Percentiles rank a stretch among this genome's conserved stretches.
Conservation (phyloP, 2,113 vertebrate genomes). For the Ardeotis arabs region DNA sequence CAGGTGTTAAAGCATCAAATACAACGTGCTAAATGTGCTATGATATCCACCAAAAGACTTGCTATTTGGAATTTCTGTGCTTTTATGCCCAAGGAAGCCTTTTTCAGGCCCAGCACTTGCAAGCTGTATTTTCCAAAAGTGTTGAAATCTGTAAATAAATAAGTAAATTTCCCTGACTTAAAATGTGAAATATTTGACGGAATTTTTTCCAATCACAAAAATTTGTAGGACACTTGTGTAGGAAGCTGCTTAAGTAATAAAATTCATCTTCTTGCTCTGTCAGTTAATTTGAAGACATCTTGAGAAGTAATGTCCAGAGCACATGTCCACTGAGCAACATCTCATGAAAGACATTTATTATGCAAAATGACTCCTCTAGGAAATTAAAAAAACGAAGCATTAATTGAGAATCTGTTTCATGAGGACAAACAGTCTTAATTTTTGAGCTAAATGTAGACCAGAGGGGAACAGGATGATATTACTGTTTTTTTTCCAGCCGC, state of each 20-base stretch:
- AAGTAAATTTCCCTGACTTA: background rate
- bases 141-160: slow-evolving; percentile 60
- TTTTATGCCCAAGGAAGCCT: slow-evolving; percentile 70
- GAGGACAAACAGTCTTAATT: background rate
- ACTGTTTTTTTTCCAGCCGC: background rate
- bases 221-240: background rate
- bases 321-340: background rate
- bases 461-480: background rate
- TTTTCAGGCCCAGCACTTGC: slow-evolving; percentile 72
- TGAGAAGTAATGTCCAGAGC: background rate
- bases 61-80: slow-evolving; percentile 77
- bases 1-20: slow-evolving; percentile 68
- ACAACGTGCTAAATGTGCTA: slow-evolving; percentile 55
- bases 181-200: background rate
- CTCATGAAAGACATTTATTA: background rate
- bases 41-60: slow-evolving; percentile 52
- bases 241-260: background rate
- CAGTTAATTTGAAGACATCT: background rate
- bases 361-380: background rate
- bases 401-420: background rate
- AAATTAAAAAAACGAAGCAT: background rate
- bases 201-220: background rate
- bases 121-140: slow-evolving; percentile 79
- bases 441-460: background rate
- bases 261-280: background rate